Conservation (phyloP, 2,888 invertebrate species). For the Neoscelio sp. region DNA sequence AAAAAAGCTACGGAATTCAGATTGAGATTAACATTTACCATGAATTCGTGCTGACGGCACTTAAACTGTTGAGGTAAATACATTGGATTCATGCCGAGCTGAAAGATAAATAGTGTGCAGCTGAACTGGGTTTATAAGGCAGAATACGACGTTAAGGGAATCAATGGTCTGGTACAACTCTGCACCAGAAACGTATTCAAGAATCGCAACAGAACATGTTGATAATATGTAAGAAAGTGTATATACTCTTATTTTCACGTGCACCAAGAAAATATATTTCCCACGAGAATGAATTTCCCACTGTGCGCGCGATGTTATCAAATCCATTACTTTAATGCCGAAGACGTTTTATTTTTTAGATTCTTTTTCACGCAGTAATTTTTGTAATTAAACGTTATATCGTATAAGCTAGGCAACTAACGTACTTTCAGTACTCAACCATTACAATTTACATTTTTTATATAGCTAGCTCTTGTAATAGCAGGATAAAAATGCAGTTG, state of each 20-base stretch:
- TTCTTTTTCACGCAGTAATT: not conserved
- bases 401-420: too few species aligned
- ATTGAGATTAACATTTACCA: conserved; percentile 31
- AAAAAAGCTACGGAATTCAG: conserved; percentile 3
- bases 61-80: conserved; percentile 46
- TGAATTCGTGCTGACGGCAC: conserved; percentile 32
- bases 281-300: conserved; percentile 10
- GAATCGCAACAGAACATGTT: conserved; percentile 14
- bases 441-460: not conserved
- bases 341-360: conserved; percentile 10
- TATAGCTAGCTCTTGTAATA: too few species aligned
- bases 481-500: too few species aligned
- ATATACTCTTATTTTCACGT: not conserved
- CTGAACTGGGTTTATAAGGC: conserved; percentile 35
- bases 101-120: conserved; percentile 46
- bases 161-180: conserved; percentile 31
- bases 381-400: not conserved
- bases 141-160: conserved; percentile 26
- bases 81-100: conserved; percentile 34
- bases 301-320: not conserved
- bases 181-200: conserved; percentile 23
- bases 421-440: too few species aligned
- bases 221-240: conserved; percentile 18
- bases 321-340: conserved; percentile 41
- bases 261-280: not conserved